Percentiles rank a stretch among this genome's conserved stretches.
phyloP scores from a whole-genome alignment of 2,888 invertebrate genomes.

The Bellardia pandia region DNA sequence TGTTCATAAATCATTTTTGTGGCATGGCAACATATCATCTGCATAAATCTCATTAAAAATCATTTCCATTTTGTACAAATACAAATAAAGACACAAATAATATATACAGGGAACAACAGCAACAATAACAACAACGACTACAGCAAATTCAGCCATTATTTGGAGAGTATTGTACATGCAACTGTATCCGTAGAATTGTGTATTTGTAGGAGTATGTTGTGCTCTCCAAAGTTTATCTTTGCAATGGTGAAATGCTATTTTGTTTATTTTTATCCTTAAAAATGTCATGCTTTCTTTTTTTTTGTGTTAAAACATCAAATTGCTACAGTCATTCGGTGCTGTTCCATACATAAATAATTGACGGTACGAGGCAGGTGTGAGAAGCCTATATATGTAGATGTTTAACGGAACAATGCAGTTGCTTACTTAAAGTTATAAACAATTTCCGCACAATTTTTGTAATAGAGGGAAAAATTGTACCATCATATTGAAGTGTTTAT shows the following conservation, averaged over 20 bases:
- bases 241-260: not conserved
- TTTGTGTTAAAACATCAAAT: not conserved
- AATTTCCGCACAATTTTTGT: no score
- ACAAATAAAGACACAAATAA: constrained; percentile 29
- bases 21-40: constrained; percentile 78
- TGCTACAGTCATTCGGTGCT: constrained; percentile 1
- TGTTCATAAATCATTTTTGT: constrained; percentile 80
- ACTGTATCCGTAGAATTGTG: not conserved
- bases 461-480: no score
- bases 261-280: not conserved
- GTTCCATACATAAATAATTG: not conserved
- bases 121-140: not conserved
- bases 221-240: not conserved
- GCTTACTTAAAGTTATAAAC: no score
- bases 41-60: constrained; percentile 80
- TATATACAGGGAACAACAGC: not conserved
- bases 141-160: constrained; percentile 1
- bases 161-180: not conserved
- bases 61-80: constrained; percentile 68
- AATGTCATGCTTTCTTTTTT: not conserved
- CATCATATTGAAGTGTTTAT: no score
- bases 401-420: no score
- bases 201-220: no score
- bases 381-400: not conserved
- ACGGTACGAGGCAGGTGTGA: not conserved